Evolutionary conservation across 37 sponge, comb jelly and placozoan genomes (phyloP).

Genomic region (Aplysina aerophoba): DNA sequence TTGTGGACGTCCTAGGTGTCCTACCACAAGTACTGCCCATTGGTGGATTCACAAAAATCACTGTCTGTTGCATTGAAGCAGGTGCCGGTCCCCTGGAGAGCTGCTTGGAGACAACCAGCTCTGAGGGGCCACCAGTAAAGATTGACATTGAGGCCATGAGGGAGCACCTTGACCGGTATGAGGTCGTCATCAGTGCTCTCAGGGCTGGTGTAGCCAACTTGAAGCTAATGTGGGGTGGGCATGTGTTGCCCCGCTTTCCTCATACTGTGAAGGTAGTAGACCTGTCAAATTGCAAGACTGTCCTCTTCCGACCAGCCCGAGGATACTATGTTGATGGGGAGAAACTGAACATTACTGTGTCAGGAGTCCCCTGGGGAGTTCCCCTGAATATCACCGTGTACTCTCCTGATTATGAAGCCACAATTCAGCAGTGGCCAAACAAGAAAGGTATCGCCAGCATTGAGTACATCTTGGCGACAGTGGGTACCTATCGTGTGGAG

Average conservation of each 20-base stretch:
- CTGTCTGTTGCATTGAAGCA: conserved; percentile 16
- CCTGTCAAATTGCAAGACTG: neutral
- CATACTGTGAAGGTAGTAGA: conserved; percentile 8
- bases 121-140: neutral
- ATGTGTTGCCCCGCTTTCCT: neutral
- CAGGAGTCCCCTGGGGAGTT: neutral
- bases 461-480: conserved; percentile 21
- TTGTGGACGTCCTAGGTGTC: neutral
- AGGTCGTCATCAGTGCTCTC: neutral
- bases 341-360: conserved; percentile 1
- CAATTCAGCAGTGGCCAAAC: conserved; percentile 3
- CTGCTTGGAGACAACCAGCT: neutral
- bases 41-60: conserved; percentile 14
- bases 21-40: conserved; percentile 12
- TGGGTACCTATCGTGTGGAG: conserved; percentile 11
- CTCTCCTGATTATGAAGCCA: conserved; percentile 9
- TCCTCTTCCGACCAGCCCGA: conserved; percentile 26
- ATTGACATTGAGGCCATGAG: neutral
- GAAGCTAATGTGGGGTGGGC: conserved; percentile 16
- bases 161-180: conserved; percentile 30
- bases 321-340: conserved; percentile 29
- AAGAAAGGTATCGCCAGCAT: neutral
- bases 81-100: conserved; percentile 16
- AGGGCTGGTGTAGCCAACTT: neutral
- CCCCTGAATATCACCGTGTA: conserved; percentile 16